These are phyloP conservation scores for Grallaria varia DNA, from an alignment of 2,113 vertebrate genomes.

Conservation along the genomic window DNA sequence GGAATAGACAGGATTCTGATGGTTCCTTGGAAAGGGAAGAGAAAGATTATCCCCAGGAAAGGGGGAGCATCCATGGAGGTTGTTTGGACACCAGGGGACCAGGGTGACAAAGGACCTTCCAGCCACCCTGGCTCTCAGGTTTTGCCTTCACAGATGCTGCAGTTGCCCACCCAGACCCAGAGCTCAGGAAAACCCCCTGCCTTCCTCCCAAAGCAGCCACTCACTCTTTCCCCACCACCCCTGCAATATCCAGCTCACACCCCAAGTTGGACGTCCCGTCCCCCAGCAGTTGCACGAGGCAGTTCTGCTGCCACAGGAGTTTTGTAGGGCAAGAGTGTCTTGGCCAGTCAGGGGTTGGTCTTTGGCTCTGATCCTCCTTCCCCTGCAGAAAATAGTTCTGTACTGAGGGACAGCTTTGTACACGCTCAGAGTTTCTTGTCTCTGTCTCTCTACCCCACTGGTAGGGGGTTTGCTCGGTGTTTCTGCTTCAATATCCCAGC, in stretches of 20 bases:
- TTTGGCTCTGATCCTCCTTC: neutral
- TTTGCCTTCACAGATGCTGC: neutral
- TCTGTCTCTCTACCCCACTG: neutral
- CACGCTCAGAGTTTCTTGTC: neutral
- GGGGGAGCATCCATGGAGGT: neutral
- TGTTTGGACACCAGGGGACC: neutral
- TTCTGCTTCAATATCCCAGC: neutral
- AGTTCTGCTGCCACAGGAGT: neutral
- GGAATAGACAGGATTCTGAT: neutral
- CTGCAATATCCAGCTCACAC: neutral
- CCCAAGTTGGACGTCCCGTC: neutral
- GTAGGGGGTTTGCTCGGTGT: neutral
- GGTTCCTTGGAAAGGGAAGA: neutral
- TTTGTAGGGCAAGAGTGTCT: no score
- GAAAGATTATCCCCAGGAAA: neutral
- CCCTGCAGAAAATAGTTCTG: neutral
- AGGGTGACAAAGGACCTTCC: no score
- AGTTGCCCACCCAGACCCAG: neutral
- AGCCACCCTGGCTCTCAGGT: no score
- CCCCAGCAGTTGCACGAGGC: rapidly evolving
- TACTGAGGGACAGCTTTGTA: neutral
- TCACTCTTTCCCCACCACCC: neutral
- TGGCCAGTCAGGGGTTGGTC: neutral
- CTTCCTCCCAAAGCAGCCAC: neutral
- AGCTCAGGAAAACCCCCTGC: neutral